Percentiles rank a stretch among this genome's conserved stretches.
These are phyloP conservation scores for Abrostola triplasia DNA, from an alignment of 2,888 invertebrate species.

Conservation along the genomic window DNA sequence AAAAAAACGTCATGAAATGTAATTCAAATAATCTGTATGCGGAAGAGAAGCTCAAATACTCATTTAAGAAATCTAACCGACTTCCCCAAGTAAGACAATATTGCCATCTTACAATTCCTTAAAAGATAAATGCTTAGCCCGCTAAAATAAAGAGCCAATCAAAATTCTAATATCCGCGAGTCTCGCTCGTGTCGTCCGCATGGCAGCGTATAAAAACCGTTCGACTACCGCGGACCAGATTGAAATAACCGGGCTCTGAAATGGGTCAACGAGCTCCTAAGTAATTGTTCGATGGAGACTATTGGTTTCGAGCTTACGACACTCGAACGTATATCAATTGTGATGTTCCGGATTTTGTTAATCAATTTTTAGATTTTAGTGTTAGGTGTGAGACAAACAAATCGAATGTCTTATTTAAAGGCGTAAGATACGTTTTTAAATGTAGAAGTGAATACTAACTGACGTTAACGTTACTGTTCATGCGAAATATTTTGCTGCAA, in stretches of 20 bases:
- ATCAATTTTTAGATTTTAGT: conserved; percentile 13
- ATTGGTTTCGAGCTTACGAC: conserved; percentile 56
- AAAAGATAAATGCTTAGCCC: conserved; percentile 47
- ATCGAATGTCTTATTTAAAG: too few relatives aligned
- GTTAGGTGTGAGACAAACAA: too few relatives aligned
- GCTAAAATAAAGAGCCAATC: conserved; percentile 60
- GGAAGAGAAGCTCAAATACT: not conserved
- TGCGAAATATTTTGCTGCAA: too few relatives aligned
- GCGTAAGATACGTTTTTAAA: too few relatives aligned
- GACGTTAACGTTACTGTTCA: too few relatives aligned
- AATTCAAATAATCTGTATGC: not conserved
- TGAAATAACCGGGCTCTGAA: conserved; percentile 68
- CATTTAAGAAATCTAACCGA: conserved; percentile 7
- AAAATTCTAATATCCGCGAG: conserved; percentile 67
- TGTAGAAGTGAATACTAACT: too few relatives aligned
- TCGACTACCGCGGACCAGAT: conserved; percentile 55
- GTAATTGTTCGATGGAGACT: conserved; percentile 73
- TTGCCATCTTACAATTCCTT: conserved; percentile 46
- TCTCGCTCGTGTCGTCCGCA: conserved; percentile 57
- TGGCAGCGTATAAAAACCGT: conserved; percentile 59
- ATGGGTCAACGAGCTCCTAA: conserved; percentile 77
- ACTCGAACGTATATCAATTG: conserved; percentile 19
- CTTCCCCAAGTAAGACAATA: conserved; percentile 20
- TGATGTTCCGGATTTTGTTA: conserved; percentile 17
- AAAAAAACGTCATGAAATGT: too few relatives aligned